These are phyloP conservation scores for Dascyllus trimaculatus DNA, from an alignment of 2,113 vertebrate genomes.

Conservation along the genomic window DNA sequence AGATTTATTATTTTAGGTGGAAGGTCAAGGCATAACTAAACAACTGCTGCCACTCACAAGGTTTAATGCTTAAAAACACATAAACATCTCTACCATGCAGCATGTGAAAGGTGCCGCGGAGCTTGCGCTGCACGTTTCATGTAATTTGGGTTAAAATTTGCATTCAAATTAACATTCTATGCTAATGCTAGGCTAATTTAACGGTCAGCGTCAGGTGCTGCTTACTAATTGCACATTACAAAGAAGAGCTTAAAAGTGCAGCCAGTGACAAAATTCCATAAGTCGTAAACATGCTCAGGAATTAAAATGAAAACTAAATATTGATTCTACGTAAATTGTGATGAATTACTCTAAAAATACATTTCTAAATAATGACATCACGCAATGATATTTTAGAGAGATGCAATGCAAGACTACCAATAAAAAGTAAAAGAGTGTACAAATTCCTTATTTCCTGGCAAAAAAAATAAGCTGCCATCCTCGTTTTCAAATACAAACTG, in stretches of 20 bases:
- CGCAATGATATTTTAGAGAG: background rate
- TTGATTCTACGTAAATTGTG: background rate
- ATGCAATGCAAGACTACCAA: background rate
- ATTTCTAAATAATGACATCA: background rate
- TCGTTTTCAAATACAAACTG: too few relatives aligned
- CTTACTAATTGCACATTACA: slow-evolving; percentile 20
- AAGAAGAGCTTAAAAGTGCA: background rate
- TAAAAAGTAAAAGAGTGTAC: background rate
- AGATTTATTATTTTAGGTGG: slow-evolving; percentile 23
- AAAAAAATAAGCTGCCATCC: too few relatives aligned
- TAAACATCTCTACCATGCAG: background rate
- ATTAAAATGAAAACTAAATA: slow-evolving; percentile 5
- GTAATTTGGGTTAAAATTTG: background rate
- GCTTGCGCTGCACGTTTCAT: background rate
- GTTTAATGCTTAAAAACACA: background rate
- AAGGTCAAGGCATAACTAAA: slow-evolving; percentile 7
- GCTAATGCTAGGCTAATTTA: slow-evolving; percentile 28
- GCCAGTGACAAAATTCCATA: too few relatives aligned
- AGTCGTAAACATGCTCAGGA: background rate
- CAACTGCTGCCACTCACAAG: background rate
- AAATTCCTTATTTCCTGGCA: background rate
- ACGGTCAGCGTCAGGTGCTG: background rate
- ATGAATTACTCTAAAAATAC: background rate
- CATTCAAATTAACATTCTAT: slow-evolving; percentile 12
- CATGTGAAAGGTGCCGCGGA: background rate